Percentiles rank a stretch among this genome's conserved stretches.
These are phyloP conservation scores for Drosophila nigromelanica DNA, from an alignment of 1,140 invertebrate species.

Conservation along the genomic window DNA sequence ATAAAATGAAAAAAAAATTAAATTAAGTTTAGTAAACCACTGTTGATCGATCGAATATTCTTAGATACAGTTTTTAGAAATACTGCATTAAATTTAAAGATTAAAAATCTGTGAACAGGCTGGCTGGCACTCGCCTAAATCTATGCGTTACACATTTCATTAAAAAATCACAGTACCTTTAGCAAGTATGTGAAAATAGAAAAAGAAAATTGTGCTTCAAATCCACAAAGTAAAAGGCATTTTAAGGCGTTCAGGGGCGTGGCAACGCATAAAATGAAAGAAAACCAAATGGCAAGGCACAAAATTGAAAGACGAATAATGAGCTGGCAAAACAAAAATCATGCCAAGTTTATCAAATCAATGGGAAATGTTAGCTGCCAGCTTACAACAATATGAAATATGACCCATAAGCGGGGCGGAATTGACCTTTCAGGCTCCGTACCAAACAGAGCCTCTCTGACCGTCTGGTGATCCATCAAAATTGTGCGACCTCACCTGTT, in stretches of 20 bases:
- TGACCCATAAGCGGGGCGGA: slow-evolving; percentile 21
- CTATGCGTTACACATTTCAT: not conserved
- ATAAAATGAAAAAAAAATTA: too few species aligned
- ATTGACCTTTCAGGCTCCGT: slow-evolving; percentile 21
- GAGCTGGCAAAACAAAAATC: slow-evolving; percentile 80
- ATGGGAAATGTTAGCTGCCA: slow-evolving; percentile 72
- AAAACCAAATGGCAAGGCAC: slow-evolving; percentile 41
- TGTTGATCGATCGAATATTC: too few species aligned
- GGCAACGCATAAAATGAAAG: slow-evolving; percentile 21
- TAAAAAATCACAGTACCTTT: too few species aligned
- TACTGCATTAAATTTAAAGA: too few species aligned
- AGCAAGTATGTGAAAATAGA: not conserved
- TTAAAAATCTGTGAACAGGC: too few species aligned
- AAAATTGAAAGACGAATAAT: slow-evolving; percentile 79
- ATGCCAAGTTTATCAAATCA: slow-evolving; percentile 71
- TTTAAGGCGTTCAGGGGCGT: slow-evolving; percentile 18
- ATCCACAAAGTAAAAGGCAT: slow-evolving; percentile 71
- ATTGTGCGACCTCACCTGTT: slow-evolving; percentile 55
- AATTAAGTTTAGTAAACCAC: too few species aligned
- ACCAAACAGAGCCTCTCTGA: not conserved
- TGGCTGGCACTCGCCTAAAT: not conserved
- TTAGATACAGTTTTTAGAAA: too few species aligned
- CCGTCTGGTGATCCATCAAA: slow-evolving; percentile 72
- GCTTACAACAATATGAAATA: slow-evolving; percentile 75
- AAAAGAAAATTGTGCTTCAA: slow-evolving; percentile 40